phyloP scores from a whole-genome alignment of 2,797 vertebrate genomes.

The Hafferia zeledoni region DNA sequence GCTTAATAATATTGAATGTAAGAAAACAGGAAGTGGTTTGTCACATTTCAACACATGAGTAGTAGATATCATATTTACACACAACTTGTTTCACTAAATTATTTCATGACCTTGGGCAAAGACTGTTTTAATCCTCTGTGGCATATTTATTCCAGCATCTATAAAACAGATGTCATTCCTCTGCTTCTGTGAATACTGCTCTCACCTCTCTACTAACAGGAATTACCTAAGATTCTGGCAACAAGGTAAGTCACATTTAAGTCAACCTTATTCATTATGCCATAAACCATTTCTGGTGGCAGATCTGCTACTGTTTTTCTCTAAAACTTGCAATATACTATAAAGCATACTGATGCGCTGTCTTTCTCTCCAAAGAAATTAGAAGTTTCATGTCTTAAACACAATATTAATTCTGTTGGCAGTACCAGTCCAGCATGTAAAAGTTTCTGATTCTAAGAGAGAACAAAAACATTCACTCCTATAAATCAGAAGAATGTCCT shows the following conservation, averaged over 20 bases:
- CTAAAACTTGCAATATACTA: background rate
- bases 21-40: constrained; percentile 35
- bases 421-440: background rate
- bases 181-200: background rate
- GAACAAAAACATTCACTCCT: background rate
- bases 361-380: background rate
- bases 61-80: constrained; percentile 29
- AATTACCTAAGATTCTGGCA: background rate
- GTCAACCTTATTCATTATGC: background rate
- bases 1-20: constrained; percentile 20
- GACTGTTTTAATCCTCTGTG: constrained; percentile 25
- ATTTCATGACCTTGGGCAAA: constrained; percentile 48
- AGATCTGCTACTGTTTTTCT: background rate
- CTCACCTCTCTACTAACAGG: background rate
- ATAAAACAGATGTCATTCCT: constrained; percentile 29
- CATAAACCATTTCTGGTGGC: background rate
- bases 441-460: background rate
- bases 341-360: background rate
- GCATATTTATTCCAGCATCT: constrained; percentile 28
- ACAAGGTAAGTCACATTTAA: background rate
- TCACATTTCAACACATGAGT: constrained; percentile 28
- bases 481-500: background rate
- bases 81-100: constrained; percentile 42
- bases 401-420: background rate
- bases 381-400: background rate